phyloP scores from a whole-genome alignment of 2,888 invertebrate species.

The Psococerastis gibbosa region DNA sequence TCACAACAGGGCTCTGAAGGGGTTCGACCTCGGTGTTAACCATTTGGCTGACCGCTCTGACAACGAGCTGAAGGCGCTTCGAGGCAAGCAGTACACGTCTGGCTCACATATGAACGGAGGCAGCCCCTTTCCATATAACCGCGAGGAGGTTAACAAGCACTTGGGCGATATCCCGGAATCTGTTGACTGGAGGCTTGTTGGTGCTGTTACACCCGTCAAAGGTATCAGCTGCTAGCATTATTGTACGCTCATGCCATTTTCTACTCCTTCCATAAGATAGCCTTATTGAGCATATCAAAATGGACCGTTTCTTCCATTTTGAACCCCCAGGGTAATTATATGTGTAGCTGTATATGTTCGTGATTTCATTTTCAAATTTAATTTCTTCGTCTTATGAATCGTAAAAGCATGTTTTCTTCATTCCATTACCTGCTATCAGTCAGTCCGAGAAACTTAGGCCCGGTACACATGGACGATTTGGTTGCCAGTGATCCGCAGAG shows the following conservation, averaged over 20 bases:
- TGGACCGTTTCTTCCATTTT: conserved; percentile 8
- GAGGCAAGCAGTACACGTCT: conserved; percentile 42
- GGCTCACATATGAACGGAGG: conserved; percentile 54
- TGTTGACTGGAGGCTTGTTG: conserved; percentile 78
- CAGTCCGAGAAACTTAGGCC: no score
- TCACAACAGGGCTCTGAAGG: conserved; percentile 52
- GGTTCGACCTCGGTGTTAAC: conserved; percentile 62
- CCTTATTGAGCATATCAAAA: conserved; percentile 9
- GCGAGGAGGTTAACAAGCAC: conserved; percentile 24
- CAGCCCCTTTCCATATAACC: conserved; percentile 54
- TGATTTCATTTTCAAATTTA: no score
- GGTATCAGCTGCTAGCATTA: no score
- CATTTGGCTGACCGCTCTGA: conserved; percentile 71
- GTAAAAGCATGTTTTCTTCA: no score
- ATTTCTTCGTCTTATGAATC: no score
- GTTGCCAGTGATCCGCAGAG: no score
- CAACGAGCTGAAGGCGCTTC: conserved; percentile 50
- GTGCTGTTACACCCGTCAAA: conserved; percentile 88
- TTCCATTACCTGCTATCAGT: no score
- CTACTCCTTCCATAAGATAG: no score
- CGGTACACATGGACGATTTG: no score
- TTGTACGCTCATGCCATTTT: no score
- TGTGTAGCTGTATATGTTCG: no score
- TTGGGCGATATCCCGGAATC: conserved; percentile 43
- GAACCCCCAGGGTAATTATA: no score